Evolutionary conservation across 2,888 invertebrate genomes (phyloP).

Genomic region (Malachius bipustulatus): DNA sequence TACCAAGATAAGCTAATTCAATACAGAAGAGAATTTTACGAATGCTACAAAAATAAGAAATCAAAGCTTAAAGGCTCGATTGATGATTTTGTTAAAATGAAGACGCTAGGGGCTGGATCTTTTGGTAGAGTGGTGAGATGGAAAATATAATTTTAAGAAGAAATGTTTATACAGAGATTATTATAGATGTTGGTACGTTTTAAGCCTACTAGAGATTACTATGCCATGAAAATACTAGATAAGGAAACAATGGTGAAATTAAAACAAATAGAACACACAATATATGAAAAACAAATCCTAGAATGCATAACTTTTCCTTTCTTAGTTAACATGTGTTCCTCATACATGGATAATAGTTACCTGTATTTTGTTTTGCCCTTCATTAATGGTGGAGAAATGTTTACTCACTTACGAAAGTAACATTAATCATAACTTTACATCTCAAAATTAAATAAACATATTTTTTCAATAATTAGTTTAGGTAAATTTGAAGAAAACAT

Average conservation of each 20-base stretch:
- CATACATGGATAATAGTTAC: slow-evolving; percentile 75
- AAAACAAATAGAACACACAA: slow-evolving; percentile 80
- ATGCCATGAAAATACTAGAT: slow-evolving; percentile 80
- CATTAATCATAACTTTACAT: slow-evolving; percentile 4
- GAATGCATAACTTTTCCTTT: slow-evolving; percentile 81
- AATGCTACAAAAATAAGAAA: no score
- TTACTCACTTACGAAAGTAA: slow-evolving; percentile 54
- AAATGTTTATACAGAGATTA: no score
- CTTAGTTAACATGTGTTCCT: slow-evolving; percentile 70
- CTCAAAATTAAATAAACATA: slow-evolving; percentile 1
- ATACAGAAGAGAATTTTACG: no score
- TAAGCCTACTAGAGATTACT: slow-evolving; percentile 45
- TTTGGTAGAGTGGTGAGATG: no score
- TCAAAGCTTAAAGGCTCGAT: no score
- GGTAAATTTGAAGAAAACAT: slow-evolving; percentile 59
- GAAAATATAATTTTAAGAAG: no score
- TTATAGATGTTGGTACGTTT: slow-evolving; percentile 48
- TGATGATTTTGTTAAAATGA: no score
- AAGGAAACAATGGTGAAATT: slow-evolving; percentile 76
- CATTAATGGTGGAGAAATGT: slow-evolving; percentile 78
- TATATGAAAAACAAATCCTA: slow-evolving; percentile 82
- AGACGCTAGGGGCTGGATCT: no score
- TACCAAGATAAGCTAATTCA: no score
- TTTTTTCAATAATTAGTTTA: slow-evolving; percentile 29
- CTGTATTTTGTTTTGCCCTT: slow-evolving; percentile 78